These are phyloP conservation scores for Corythornis vintsioides DNA, from an alignment of 2,113 vertebrate species.

Conservation along the genomic window DNA sequence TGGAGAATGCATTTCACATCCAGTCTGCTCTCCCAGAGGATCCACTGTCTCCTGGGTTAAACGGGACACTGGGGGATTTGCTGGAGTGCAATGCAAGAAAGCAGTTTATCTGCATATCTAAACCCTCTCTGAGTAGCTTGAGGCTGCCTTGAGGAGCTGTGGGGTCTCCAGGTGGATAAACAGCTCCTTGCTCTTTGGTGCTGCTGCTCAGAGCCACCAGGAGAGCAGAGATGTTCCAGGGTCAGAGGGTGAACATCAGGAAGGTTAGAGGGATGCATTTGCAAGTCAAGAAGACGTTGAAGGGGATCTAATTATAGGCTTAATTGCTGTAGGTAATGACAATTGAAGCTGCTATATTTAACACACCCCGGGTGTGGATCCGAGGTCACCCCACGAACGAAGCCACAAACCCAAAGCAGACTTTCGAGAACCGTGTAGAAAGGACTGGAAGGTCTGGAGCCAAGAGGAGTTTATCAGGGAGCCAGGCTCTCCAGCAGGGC, in stretches of 20 bases:
- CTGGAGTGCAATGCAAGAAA: conserved; percentile 9
- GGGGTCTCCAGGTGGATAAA: conserved; percentile 45
- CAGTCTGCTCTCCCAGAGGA: background rate
- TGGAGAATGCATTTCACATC: background rate
- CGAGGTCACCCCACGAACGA: conserved; percentile 2
- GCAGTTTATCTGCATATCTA: conserved; percentile 34
- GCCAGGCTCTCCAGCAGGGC: background rate
- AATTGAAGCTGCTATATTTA: conserved; percentile 58
- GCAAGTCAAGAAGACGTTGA: conserved; percentile 57
- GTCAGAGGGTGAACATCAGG: conserved; percentile 37
- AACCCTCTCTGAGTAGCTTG: conserved; percentile 33
- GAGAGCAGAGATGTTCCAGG: background rate
- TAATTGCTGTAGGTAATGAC: conserved; percentile 42
- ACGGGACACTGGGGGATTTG: background rate
- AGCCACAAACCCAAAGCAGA: conserved; percentile 37
- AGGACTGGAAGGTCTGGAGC: background rate
- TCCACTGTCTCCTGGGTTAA: conserved; percentile 28
- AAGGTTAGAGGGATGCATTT: conserved; percentile 42
- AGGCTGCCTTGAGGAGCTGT: conserved; percentile 36
- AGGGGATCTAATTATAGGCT: conserved; percentile 61
- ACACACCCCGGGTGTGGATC: conserved; percentile 8
- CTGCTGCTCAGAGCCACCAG: background rate
- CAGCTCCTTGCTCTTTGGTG: background rate
- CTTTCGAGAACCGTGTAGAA: background rate
- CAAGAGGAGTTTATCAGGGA: background rate